A percentile compares a stretch with the other conserved stretches of the same genome.
phyloP scores from a whole-genome alignment of 2,113 vertebrate genomes.

The Pyxicephalus adspersus region DNA sequence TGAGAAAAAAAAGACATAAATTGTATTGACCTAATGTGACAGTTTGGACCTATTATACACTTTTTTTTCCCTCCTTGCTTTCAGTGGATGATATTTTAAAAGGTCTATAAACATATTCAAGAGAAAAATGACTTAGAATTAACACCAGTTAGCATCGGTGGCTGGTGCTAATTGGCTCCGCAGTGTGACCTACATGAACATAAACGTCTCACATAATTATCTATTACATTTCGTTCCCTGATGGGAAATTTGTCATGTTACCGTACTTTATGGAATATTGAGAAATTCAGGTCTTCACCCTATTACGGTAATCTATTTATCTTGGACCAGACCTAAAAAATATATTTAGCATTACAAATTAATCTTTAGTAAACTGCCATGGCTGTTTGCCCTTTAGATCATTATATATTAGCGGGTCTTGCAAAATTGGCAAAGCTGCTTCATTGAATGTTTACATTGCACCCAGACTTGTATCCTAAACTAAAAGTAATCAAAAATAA shows the following conservation, averaged over 20 bases:
- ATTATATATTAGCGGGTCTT: background rate
- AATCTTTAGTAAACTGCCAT: conserved; percentile 11
- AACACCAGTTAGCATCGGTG: conserved; percentile 20
- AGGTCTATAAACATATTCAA: conserved; percentile 1
- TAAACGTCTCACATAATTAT: conserved; percentile 45
- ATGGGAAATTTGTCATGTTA: conserved; percentile 46
- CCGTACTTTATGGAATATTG: conserved; percentile 27
- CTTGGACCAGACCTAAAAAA: conserved; percentile 15
- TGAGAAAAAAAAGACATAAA: no score
- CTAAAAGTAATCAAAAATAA: no score
- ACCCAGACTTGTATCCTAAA: no score
- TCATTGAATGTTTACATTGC: conserved; percentile 32
- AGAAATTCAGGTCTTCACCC: conserved; percentile 37
- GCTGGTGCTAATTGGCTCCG: conserved; percentile 15
- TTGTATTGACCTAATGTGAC: no score
- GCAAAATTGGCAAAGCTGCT: background rate
- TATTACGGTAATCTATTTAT: conserved; percentile 43
- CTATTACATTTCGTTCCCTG: conserved; percentile 9
- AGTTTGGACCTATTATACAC: background rate
- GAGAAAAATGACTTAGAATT: conserved; percentile 6
- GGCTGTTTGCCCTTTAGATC: conserved; percentile 4
- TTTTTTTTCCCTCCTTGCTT: background rate
- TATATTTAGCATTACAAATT: conserved; percentile 33
- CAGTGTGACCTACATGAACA: conserved; percentile 12
- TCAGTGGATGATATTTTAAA: background rate